These are phyloP conservation scores for Pitangus sulphuratus DNA, from an alignment of 2,797 vertebrate genomes.

Conservation along the genomic window DNA sequence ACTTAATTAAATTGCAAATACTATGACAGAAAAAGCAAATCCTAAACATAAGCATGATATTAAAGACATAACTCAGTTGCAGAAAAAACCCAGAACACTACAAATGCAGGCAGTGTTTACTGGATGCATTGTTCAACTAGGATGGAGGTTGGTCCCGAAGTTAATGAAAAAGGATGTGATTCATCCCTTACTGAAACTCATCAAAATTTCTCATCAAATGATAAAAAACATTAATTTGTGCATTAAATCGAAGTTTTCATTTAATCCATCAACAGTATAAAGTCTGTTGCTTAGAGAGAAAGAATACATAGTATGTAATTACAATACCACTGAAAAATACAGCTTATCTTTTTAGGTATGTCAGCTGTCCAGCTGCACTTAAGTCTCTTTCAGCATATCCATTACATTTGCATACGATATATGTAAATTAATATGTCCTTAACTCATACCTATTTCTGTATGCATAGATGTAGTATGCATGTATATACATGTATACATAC, in stretches of 20 bases:
- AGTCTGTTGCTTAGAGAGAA: constrained; percentile 2
- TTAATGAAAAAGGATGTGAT: background rate
- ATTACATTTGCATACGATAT: constrained; percentile 48
- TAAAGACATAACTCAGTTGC: background rate
- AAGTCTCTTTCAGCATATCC: constrained; percentile 63
- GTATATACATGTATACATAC: background rate
- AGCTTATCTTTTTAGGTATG: constrained; percentile 44
- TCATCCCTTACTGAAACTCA: background rate
- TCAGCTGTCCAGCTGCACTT: constrained; percentile 62
- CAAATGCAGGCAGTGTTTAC: background rate
- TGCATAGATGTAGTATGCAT: constrained; percentile 4
- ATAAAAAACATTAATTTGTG: background rate
- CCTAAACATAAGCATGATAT: background rate
- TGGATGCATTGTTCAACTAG: background rate
- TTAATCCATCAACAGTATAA: background rate
- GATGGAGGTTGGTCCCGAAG: background rate
- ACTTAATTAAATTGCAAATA: background rate
- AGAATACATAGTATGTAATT: background rate
- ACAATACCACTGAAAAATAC: constrained; percentile 23
- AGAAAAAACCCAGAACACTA: rapidly evolving
- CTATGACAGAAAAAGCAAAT: background rate
- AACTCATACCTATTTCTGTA: constrained; percentile 49
- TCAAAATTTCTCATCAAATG: background rate
- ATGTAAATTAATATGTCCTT: constrained; percentile 64
- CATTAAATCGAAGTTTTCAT: background rate